A percentile compares a stretch with the other conserved stretches of the same genome.
Conservation (phyloP, 2,888 invertebrate genomes). For the Thymelicus sylvestris region DNA sequence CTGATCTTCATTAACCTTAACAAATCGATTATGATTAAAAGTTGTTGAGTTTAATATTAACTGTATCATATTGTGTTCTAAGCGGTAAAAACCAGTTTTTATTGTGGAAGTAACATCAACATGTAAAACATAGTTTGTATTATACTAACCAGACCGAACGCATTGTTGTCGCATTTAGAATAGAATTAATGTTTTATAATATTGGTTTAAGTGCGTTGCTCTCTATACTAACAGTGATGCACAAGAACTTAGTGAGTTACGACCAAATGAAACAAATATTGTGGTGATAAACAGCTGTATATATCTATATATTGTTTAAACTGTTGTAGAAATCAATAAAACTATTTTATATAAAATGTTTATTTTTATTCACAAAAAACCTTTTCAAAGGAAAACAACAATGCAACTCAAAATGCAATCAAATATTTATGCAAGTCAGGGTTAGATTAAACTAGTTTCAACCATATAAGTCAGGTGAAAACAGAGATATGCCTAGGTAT, state of each 20-base stretch:
- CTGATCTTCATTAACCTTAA: not conserved
- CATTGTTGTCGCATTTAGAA: slow-evolving; percentile 17
- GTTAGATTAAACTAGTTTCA: not conserved
- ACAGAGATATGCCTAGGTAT: not conserved
- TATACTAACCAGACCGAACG: slow-evolving; percentile 2
- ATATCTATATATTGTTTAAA: slow-evolving; percentile 29
- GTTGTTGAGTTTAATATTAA: too few species aligned
- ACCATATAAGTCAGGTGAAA: not conserved
- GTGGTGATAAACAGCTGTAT: slow-evolving; percentile 22
- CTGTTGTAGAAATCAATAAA: slow-evolving; percentile 28
- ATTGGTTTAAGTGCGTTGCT: slow-evolving; percentile 15
- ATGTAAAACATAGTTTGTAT: not conserved
- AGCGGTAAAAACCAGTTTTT: too few species aligned
- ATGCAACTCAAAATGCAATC: too few species aligned
- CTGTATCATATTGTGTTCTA: too few species aligned
- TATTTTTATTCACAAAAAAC: not conserved
- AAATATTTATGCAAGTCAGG: not conserved
- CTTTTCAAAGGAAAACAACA: too few species aligned
- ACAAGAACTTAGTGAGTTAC: slow-evolving; percentile 19
- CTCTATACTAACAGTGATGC: slow-evolving; percentile 7
- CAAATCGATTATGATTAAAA: not conserved
- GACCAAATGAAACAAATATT: slow-evolving; percentile 27
- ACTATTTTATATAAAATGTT: slow-evolving; percentile 19
- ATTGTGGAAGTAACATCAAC: too few species aligned
- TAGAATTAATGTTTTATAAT: not conserved